Percentiles rank a stretch among this genome's conserved stretches.
Conservation (phyloP, 2,113 vertebrate species). For the rat (Rattus norvegicus) region GRCr8 NC_086025.1:120410001-120410500, state of each 20-base stretch:
- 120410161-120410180: conserved; percentile 14
- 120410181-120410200: conserved; percentile 52
- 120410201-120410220: conserved; percentile 48
- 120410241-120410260: background rate
- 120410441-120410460: too few relatives aligned
- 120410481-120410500: background rate
- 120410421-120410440: background rate
- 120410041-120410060: rapidly evolving
- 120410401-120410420: rapidly evolving
- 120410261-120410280: background rate
- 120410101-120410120: background rate
- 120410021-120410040: rapidly evolving
- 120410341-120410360: rapidly evolving
- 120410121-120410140: background rate
- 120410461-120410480: rapidly evolving
- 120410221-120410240: conserved; percentile 69
- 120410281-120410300: background rate
- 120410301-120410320: background rate
- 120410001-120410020: background rate
- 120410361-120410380: rapidly evolving
- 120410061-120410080: conserved; percentile 15
- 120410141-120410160: background rate
- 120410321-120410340: background rate
- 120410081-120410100: background rate
- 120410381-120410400: rapidly evolving